These are phyloP conservation scores for Sakesphorus luctuosus DNA, from an alignment of 2,113 vertebrate species.

Conservation along the genomic window DNA sequence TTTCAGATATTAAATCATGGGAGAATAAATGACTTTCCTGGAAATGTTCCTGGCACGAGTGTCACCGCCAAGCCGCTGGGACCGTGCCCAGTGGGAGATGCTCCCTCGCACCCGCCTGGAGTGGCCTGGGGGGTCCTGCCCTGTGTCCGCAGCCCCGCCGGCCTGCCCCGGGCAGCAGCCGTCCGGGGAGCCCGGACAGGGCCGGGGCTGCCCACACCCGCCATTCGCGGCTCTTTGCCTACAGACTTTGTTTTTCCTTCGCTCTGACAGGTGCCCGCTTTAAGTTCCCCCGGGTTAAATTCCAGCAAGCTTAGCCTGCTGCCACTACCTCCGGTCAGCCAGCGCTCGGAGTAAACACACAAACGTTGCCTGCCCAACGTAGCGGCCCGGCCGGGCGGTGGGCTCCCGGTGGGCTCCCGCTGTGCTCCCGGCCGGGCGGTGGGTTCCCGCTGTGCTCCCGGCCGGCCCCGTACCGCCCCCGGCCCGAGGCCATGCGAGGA, in stretches of 20 bases:
- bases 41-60: background rate
- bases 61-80: fast-evolving
- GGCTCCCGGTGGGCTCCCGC: no score
- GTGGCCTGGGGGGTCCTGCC: no score
- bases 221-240: background rate
- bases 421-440: no score
- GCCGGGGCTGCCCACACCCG: background rate
- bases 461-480: no score
- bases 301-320: background rate
- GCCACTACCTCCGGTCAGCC: background rate
- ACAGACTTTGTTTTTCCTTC: background rate
- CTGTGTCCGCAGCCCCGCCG: background rate
- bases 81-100: background rate
- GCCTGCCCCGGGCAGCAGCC: background rate
- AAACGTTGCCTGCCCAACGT: background rate
- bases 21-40: background rate
- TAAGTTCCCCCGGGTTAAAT: background rate
- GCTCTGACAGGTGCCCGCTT: background rate
- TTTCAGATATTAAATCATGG: background rate
- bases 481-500: no score
- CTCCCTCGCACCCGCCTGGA: no score
- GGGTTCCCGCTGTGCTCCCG: no score
- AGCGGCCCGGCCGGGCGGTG: no score
- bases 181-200: fast-evolving
- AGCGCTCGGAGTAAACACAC: background rate